Percentiles rank a stretch among this genome's conserved stretches.
These are phyloP conservation scores for Paramuricea clavata DNA, from an alignment of 92 coral and sea anemone genomes.

Conservation along the genomic window DNA sequence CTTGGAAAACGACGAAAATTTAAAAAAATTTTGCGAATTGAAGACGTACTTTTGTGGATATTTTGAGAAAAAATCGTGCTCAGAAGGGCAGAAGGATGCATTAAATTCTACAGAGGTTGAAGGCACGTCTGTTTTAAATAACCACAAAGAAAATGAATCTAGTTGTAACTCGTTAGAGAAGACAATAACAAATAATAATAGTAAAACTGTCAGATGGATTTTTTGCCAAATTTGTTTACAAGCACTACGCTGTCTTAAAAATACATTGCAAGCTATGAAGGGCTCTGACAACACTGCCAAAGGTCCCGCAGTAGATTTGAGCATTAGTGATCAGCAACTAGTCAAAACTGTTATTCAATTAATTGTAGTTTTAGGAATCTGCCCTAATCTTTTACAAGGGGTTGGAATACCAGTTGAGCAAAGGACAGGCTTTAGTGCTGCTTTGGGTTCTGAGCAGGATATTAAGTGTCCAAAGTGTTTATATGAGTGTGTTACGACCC, in stretches of 20 bases:
- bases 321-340: constrained; percentile 83
- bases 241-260: neutral
- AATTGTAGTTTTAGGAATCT: constrained; percentile 79
- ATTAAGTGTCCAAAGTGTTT: constrained; percentile 74
- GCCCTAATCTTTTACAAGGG: constrained; percentile 85
- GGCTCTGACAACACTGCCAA: constrained; percentile 52
- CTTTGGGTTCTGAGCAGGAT: constrained; percentile 37
- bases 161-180: neutral
- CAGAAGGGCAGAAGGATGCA: neutral
- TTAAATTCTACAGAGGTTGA: neutral
- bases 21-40: neutral
- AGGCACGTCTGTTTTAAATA: neutral
- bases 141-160: neutral
- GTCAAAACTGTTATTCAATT: constrained; percentile 82
- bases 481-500: constrained; percentile 67
- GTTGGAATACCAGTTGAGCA: constrained; percentile 88
- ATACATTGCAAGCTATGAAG: neutral
- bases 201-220: neutral
- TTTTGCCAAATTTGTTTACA: constrained; percentile 3
- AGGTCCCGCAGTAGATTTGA: constrained; percentile 68
- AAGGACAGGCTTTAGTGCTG: constrained; percentile 79
- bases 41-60: neutral
- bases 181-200: neutral
- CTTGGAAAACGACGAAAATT: neutral
- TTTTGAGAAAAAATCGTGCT: neutral